These are phyloP conservation scores for human DNA, from an alignment of 2,113 vertebrate genomes.

Conservation along the genomic window DNA sequence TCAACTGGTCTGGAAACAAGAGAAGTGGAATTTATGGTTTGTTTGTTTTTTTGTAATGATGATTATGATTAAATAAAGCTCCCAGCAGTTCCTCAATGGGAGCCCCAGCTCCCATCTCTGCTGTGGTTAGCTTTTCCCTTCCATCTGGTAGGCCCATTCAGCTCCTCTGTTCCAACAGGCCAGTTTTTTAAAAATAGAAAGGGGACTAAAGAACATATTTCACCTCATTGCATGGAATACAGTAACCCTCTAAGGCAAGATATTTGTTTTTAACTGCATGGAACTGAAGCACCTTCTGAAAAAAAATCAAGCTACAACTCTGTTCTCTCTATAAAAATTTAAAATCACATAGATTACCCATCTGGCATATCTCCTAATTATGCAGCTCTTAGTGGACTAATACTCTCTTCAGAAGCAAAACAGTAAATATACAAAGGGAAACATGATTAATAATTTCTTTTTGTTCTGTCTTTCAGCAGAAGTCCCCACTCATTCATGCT, in stretches of 20 bases:
- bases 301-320: conserved; percentile 57
- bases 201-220: conserved; percentile 69
- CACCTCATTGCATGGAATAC: conserved; percentile 60
- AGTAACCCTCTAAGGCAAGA: conserved; percentile 64
- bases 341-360: conserved; percentile 87
- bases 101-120: background rate
- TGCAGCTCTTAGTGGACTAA: conserved; percentile 82
- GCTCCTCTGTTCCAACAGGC: conserved; percentile 17
- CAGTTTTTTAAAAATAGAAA: background rate
- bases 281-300: conserved; percentile 74
- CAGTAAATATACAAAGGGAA: conserved; percentile 82
- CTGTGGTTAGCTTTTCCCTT: conserved; percentile 43
- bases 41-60: background rate
- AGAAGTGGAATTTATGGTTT: background rate
- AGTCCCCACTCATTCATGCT: conserved; percentile 61
- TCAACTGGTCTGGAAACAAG: background rate
- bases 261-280: conserved; percentile 78
- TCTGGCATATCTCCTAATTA: conserved; percentile 85
- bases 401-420: conserved; percentile 84
- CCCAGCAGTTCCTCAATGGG: background rate
- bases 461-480: conserved; percentile 83
- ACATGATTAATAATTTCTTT: conserved; percentile 83
- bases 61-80: background rate
- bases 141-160: conserved; percentile 33
- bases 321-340: conserved; percentile 84